Evolutionary conservation across 2,888 invertebrate genomes (phyloP).

Genomic region (Plutella xylostella): DNA sequence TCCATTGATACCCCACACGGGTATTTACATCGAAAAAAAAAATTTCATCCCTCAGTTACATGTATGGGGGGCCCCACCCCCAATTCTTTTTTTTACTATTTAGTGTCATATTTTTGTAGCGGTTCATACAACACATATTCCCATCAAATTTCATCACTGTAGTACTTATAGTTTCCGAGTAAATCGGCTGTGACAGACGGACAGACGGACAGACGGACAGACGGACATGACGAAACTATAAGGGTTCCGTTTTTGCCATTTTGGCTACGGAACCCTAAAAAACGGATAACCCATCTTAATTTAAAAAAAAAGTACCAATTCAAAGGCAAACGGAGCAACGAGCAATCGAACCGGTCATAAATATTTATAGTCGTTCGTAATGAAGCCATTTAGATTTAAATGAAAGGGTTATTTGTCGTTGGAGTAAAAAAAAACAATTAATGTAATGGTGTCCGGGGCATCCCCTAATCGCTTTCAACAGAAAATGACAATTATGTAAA

Average conservation of each 20-base stretch:
- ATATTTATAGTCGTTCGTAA: conserved; percentile 35
- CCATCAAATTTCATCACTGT: too few relatives aligned
- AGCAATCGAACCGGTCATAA: not conserved
- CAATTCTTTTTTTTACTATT: too few relatives aligned
- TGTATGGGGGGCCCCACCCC: too few relatives aligned
- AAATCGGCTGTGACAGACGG: not conserved
- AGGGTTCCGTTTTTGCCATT: too few relatives aligned
- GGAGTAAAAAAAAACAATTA: conserved; percentile 38
- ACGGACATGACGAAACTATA: too few relatives aligned
- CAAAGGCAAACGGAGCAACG: not conserved
- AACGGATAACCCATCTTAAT: not conserved
- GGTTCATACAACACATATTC: too few relatives aligned
- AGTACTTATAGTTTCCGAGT: too few relatives aligned
- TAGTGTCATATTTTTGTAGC: too few relatives aligned
- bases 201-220: not conserved
- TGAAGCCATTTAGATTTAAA: conserved; percentile 38
- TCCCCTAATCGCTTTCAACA: conserved; percentile 11
- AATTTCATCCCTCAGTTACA: too few relatives aligned
- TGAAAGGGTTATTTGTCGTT: conserved; percentile 32
- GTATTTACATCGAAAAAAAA: too few relatives aligned
- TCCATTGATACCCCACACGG: too few relatives aligned
- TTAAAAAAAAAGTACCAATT: not conserved
- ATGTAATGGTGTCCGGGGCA: conserved; percentile 29
- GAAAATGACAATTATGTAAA: not conserved
- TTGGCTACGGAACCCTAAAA: too few relatives aligned